These are phyloP conservation scores for Ancistrus triradiatus DNA, from an alignment of 2,113 vertebrate species.

Conservation along the genomic window DNA sequence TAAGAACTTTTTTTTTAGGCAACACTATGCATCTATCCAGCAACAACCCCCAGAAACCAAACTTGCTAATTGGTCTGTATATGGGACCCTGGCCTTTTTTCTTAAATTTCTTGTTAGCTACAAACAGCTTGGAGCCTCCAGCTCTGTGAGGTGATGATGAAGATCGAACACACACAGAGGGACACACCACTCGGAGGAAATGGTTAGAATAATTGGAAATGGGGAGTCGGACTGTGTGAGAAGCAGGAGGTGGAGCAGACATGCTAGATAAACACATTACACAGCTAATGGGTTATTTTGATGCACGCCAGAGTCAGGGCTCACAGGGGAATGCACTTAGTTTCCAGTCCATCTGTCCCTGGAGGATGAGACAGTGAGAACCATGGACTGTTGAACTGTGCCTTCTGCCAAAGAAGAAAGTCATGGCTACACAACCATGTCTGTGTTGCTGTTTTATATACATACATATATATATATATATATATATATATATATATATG, in stretches of 20 bases:
- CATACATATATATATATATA: too few relatives aligned
- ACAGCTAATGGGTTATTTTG: conserved; percentile 65
- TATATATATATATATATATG: too few relatives aligned
- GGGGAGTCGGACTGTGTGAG: conserved; percentile 58
- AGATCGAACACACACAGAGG: conserved; percentile 37
- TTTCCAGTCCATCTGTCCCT: conserved; percentile 63
- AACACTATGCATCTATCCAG: neutral
- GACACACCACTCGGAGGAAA: conserved; percentile 53
- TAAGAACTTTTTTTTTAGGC: neutral
- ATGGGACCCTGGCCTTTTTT: neutral
- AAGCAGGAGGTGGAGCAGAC: conserved; percentile 44
- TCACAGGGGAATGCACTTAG: conserved; percentile 60
- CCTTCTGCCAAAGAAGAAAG: too few relatives aligned
- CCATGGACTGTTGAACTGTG: conserved; percentile 27
- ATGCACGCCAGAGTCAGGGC: conserved; percentile 56
- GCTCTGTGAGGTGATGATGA: conserved; percentile 36
- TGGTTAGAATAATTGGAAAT: conserved; percentile 70
- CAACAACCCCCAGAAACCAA: conserved; percentile 10
- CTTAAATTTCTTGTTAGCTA: conserved; percentile 13
- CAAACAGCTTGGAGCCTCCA: neutral
- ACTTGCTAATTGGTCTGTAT: conserved; percentile 2
- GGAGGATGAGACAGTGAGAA: conserved; percentile 38
- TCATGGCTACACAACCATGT: too few relatives aligned
- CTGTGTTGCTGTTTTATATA: too few relatives aligned
- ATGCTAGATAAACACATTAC: conserved; percentile 53